Base-by-base conservation (phyloP, 2,888 invertebrate genomes). In the Orchesellides sinensis region DNA sequence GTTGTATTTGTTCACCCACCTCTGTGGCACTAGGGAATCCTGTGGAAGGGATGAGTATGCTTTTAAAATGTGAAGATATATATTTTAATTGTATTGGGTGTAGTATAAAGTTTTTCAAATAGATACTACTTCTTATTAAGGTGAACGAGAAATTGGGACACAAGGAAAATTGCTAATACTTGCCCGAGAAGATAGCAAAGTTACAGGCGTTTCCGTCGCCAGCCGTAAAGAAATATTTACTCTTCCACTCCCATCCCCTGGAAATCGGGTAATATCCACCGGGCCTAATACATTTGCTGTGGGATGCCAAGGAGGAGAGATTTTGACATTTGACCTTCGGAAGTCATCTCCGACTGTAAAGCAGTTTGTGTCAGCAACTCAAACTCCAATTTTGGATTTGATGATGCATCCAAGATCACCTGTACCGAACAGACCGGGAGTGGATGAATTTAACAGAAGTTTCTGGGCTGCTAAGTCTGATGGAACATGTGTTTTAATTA, bases 131-230 rank as follows among this genome's bases (percentile, higher is more conserved):
- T 70, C 25, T 52, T 17, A n/a, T 85, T 84, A 86, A 91, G 89
- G 40, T 90, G 91, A 91, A 19, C 89, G 90, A 81, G 92, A 94
- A 91, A 89, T 93, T 68, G 92, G 91, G 23, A 94, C 94, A 14
- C 90, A 91, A 72, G 92, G 93, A 84, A 94, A 94, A 89, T 85
- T 94, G 45, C 87, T 94, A 59, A 89, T 93, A 1, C 89, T 92
- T 23, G 94, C 93, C 0, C 92, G 92, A 90, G 94, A 94, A 90
- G 92, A 91, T 89, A 93, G 93, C 0, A 89, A 90, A 14, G 90
- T 94, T 0, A 90, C 92, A 52, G 92, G 92, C 77, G 90, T 92
- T 32, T 93, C 92, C 80, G 90, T 94, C 0, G 92, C 91, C 2
- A 91, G 91, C 84, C 90, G 93, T 84, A 89, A 92, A 86, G 89